phyloP scores from a whole-genome alignment of 2,113 vertebrate genomes.

The Carettochelys insculpta region DNA sequence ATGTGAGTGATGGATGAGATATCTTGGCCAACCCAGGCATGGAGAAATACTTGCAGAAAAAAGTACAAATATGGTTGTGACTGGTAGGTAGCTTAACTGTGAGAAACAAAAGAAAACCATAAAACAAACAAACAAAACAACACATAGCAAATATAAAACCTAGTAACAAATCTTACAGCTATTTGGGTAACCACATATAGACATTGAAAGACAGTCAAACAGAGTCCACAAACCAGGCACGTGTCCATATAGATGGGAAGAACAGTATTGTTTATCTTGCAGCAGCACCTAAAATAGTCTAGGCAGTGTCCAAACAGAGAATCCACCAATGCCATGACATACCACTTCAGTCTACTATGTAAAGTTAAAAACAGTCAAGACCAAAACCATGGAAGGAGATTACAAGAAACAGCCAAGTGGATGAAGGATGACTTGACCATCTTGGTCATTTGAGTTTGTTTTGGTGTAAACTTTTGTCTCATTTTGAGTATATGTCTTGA shows the following conservation, averaged over 20 bases:
- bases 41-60: neutral
- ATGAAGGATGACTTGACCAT: slow-evolving; percentile 13
- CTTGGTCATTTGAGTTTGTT: slow-evolving; percentile 43
- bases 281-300: neutral
- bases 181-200: neutral
- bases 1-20: neutral
- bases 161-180: neutral
- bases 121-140: neutral
- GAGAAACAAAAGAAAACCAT: neutral
- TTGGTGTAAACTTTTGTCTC: slow-evolving; percentile 33
- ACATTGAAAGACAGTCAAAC: neutral
- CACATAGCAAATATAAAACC: too few species aligned
- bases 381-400: neutral
- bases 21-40: neutral
- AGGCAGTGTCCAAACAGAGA: neutral
- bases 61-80: neutral
- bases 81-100: neutral
- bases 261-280: neutral
- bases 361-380: neutral
- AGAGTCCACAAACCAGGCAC: neutral
- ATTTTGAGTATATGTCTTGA: neutral
- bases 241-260: neutral
- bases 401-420: neutral
- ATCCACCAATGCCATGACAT: neutral
- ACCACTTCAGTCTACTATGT: neutral